Evolutionary conservation across 1,140 invertebrate genomes (phyloP).

Genomic region (Spodoptera frugiperda): DNA sequence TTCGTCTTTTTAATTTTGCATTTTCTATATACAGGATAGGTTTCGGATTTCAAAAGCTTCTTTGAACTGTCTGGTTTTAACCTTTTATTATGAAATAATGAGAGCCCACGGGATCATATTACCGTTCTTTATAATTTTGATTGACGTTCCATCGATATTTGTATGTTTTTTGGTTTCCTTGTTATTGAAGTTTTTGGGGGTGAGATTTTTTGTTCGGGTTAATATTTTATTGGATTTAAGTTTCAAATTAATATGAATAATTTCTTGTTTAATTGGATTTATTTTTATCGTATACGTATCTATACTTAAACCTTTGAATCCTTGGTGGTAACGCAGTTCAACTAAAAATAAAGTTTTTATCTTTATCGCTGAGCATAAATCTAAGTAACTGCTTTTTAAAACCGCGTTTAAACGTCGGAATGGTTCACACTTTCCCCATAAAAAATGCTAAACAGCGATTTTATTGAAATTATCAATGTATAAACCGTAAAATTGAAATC

Average conservation of each 20-base stretch:
- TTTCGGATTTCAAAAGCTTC: conserved; percentile 76
- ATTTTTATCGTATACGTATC: no score
- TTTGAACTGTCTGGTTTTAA: conserved; percentile 57
- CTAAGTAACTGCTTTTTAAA: conserved; percentile 5
- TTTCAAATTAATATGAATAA: no score
- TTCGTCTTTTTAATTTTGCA: conserved; percentile 78
- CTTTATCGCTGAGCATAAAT: background rate
- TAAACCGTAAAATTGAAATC: conserved; percentile 41
- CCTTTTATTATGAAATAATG: conserved; percentile 73
- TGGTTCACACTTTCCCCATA: conserved; percentile 10
- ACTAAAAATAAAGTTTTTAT: background rate
- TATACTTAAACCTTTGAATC: no score
- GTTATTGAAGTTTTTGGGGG: conserved; percentile 26
- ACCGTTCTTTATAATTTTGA: conserved; percentile 64
- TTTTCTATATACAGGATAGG: conserved; percentile 73
- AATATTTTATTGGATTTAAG: background rate
- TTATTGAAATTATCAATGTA: conserved; percentile 33
- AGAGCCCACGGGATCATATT: conserved; percentile 64
- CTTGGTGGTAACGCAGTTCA: no score
- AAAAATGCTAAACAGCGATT: conserved; percentile 20
- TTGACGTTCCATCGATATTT: conserved; percentile 62
- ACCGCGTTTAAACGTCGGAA: background rate
- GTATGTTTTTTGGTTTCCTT: conserved; percentile 38
- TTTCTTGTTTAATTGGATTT: no score
- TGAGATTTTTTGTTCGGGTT: background rate